phyloP scores from a whole-genome alignment of 1,140 invertebrate genomes.

The Periplaneta americana region DNA sequence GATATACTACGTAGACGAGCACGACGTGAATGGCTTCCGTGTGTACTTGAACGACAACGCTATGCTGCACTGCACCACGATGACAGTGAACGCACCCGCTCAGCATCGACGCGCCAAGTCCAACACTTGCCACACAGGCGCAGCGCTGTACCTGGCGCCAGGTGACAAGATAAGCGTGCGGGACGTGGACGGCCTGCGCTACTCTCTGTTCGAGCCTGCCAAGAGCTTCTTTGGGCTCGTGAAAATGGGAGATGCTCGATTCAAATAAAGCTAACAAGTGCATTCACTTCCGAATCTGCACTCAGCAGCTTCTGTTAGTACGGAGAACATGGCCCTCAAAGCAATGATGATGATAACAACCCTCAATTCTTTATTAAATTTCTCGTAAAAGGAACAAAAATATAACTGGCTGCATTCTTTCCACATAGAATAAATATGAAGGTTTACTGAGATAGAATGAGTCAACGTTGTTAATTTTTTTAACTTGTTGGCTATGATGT shows the following conservation, averaged over 20 bases:
- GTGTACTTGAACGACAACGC: constrained; percentile 40
- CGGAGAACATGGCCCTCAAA: too few relatives aligned
- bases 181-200: constrained; percentile 60
- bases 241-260: constrained; percentile 58
- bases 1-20: constrained; percentile 58
- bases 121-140: constrained; percentile 64
- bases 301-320: too few relatives aligned
- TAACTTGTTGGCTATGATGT: too few relatives aligned
- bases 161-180: constrained; percentile 58
- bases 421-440: too few relatives aligned
- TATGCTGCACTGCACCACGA: constrained; percentile 54
- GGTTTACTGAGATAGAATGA: too few relatives aligned
- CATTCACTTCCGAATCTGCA: too few relatives aligned
- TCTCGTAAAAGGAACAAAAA: too few relatives aligned
- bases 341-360: too few relatives aligned
- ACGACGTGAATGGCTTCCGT: constrained; percentile 56
- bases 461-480: too few relatives aligned
- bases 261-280: too few relatives aligned
- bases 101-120: constrained; percentile 33
- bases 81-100: constrained; percentile 33
- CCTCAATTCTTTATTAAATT: too few relatives aligned
- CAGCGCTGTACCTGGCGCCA: constrained; percentile 52
- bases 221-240: constrained; percentile 77
- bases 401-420: too few relatives aligned
- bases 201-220: constrained; percentile 61